Evolutionary conservation across 2,113 vertebrate genomes (phyloP).

Genomic region (Aythya baeri): DNA sequence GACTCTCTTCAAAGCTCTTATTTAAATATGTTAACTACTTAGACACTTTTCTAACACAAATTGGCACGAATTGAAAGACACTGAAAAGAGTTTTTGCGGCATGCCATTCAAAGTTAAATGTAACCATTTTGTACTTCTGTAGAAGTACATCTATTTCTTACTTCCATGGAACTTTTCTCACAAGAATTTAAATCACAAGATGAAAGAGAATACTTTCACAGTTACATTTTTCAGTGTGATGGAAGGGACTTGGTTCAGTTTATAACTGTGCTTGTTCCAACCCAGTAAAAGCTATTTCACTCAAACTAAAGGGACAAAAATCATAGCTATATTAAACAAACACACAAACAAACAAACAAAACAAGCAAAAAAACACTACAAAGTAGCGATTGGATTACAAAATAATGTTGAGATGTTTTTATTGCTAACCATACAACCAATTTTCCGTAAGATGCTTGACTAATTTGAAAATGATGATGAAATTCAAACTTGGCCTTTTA

Average conservation of each 20-base stretch:
- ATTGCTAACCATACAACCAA: neutral
- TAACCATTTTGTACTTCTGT: conserved; percentile 40
- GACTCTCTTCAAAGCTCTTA: conserved; percentile 36
- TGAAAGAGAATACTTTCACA: conserved; percentile 13
- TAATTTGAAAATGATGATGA: neutral
- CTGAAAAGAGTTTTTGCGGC: conserved; percentile 33
- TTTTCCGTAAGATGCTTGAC: neutral
- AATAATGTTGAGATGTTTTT: neutral
- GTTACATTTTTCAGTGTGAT: neutral
- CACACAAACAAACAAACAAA: too few species aligned
- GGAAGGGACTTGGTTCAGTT: neutral
- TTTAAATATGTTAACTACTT: conserved; percentile 63
- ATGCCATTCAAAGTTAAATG: conserved; percentile 55
- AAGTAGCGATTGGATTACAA: neutral
- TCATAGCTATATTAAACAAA: neutral
- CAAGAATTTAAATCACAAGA: conserved; percentile 32
- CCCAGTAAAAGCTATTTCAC: neutral
- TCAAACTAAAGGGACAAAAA: conserved; percentile 23
- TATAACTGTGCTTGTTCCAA: conserved; percentile 14
- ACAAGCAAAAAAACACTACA: neutral
- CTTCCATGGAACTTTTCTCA: conserved; percentile 16
- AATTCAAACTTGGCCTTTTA: neutral
- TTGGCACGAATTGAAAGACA: conserved; percentile 32
- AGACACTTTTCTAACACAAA: conserved; percentile 60
- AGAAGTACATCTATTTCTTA: conserved; percentile 11